These are phyloP conservation scores for Prionace glauca DNA, from an alignment of 2,797 vertebrate species.

Conservation along the genomic window DNA sequence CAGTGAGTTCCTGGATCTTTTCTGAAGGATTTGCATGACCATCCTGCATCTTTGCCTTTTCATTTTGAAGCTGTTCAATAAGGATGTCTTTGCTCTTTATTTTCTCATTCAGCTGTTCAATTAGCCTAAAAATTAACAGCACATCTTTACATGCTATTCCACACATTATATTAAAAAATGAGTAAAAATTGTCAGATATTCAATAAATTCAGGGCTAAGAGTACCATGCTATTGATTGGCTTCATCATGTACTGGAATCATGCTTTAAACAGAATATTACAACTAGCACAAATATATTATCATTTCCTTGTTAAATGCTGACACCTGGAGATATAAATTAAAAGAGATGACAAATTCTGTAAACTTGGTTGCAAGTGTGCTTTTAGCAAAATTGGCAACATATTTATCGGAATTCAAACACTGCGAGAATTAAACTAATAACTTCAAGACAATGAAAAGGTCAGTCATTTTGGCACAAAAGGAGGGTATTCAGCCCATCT, in stretches of 20 bases:
- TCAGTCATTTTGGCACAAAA: neutral
- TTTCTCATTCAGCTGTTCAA: constrained; percentile 69
- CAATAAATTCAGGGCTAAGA: constrained; percentile 45
- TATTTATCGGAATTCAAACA: neutral
- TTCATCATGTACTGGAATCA: neutral
- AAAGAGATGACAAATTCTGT: neutral
- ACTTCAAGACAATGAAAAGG: neutral
- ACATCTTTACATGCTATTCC: constrained; percentile 38
- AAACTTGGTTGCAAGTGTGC: neutral
- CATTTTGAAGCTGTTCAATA: constrained; percentile 62
- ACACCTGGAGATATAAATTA: neutral
- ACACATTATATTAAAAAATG: neutral
- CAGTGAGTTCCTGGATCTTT: constrained; percentile 56
- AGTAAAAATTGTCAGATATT: constrained; percentile 41
- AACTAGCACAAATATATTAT: neutral
- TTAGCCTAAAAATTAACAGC: constrained; percentile 59
- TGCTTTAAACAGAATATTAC: neutral
- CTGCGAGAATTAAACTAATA: neutral
- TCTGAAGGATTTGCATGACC: constrained; percentile 49
- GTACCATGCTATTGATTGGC: neutral
- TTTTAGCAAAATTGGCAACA: neutral
- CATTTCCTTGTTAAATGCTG: neutral
- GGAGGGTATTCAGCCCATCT: neutral
- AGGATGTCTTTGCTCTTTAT: constrained; percentile 70
- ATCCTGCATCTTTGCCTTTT: constrained; percentile 52